phyloP scores from a whole-genome alignment of 1,140 invertebrate species.

The Leptoteleia sp. region DNA sequence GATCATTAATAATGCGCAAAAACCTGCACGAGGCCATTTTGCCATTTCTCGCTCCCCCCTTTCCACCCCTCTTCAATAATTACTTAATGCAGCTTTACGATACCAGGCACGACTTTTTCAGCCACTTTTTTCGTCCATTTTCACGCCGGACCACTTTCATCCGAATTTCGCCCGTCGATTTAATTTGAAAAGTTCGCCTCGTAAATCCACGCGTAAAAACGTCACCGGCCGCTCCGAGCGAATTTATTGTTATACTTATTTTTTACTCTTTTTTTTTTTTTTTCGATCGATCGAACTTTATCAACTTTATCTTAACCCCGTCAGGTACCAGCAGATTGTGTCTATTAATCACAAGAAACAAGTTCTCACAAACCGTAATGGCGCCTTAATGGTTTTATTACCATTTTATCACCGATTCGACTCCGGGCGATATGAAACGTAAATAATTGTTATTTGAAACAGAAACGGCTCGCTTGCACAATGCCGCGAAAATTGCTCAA shows the following conservation, averaged over 20 bases:
- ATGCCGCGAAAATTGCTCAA: constrained; percentile 45
- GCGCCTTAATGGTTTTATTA: constrained; percentile 30
- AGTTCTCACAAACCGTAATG: constrained; percentile 28
- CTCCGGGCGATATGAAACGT: constrained; percentile 3
- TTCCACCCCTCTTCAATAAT: constrained; percentile 15
- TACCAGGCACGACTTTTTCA: constrained; percentile 16
- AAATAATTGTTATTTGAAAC: constrained; percentile 26
- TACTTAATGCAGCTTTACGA: constrained; percentile 22
- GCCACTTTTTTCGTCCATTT: constrained; percentile 6
- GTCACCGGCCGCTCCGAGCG: not conserved
- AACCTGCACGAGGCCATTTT: constrained; percentile 6
- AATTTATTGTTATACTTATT: constrained; percentile 16
- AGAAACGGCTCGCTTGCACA: constrained; percentile 5
- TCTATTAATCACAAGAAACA: constrained; percentile 41
- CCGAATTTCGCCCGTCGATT: constrained; percentile 11
- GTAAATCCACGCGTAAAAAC: constrained; percentile 8
- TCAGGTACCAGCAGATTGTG: not conserved
- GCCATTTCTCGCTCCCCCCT: constrained; percentile 8
- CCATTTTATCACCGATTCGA: constrained; percentile 11
- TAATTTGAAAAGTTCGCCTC: constrained; percentile 6
- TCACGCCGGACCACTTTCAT: constrained; percentile 7
- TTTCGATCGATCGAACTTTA: too few relatives aligned
- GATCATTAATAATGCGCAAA: constrained; percentile 24
- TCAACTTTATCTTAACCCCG: constrained; percentile 8
- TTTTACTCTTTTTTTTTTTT: too few relatives aligned